Conservation (phyloP, 2,113 vertebrate genomes). For the Leucosticte australis region DNA sequence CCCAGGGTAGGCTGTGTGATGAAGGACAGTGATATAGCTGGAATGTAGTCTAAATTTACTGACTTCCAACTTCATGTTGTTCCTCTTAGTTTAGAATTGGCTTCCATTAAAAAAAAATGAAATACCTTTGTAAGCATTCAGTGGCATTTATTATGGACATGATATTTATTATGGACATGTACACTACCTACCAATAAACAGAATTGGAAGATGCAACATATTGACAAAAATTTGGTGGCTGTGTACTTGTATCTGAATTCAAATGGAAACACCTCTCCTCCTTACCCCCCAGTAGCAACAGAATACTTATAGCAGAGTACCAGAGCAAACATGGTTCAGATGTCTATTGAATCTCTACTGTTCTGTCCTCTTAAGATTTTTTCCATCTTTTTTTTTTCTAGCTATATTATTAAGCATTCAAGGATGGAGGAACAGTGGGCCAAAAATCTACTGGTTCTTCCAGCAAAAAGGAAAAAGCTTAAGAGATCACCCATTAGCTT, state of each 20-base stretch:
- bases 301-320: neutral
- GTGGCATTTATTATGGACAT: neutral
- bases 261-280: neutral
- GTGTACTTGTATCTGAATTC: constrained; percentile 37
- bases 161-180: neutral
- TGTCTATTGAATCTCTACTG: neutral
- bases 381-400: neutral
- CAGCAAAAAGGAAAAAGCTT: constrained; percentile 7
- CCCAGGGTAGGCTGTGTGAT: neutral
- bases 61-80: neutral
- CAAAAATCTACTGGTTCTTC: neutral
- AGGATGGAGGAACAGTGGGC: neutral
- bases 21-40: neutral
- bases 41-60: neutral
- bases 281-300: neutral
- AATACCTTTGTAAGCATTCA: neutral
- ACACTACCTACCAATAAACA: neutral
- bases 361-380: neutral
- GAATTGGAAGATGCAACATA: neutral
- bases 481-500: neutral
- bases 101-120: neutral
- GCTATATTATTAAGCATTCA: neutral
- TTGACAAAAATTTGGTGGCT: constrained; percentile 4
- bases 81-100: neutral
- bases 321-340: constrained; percentile 5